Evolutionary conservation across 2,888 invertebrate genomes (phyloP), one percentile per base, ranked within the genome.

Genomic region (Aromia moschata): DNA sequence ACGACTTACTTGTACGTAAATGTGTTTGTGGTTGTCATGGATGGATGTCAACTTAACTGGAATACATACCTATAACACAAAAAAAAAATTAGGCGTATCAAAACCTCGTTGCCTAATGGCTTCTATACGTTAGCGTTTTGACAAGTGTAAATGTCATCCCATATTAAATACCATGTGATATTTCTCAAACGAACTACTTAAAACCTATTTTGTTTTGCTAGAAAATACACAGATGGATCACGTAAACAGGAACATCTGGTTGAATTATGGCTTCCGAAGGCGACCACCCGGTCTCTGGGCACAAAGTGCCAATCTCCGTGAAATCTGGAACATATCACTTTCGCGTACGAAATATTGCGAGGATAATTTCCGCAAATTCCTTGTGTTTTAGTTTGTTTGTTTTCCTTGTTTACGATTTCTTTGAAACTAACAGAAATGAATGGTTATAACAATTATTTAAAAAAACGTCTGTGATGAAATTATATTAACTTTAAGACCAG

Each of bases 161-260:
- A 47, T 57, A 63, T 63, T 55, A 58, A 52, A 25, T 36, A 16
- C 44, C 44, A 15, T 30, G 47, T 49, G 45, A 51, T 45, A 51
- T 55, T 63, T 47, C 40, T 60, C 57, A 59, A 54, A 58, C 47
- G 51, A 62, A 55, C 58, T 52, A 55, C 60, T 63, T 49, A 49
- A 49, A 38, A 20, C 15, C 49, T 49, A 49, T 49, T 49, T 58
- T 46, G 58, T 56, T 56, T 56, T 51, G 52, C 18, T 43, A 31
- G 37, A 18, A 60, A 54, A 55, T 55, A 58, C 60, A 58, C 58
- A 58, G 49, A 61, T 64, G 60, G 64, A 62, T 64, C 58, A 65
- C 59, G 62, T 65, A 62, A 68, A 65, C 62, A 65, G 58, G 60
- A 64, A 64, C 68, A 65, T 61, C 62, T 68, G 64, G 49, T 10